Evolutionary conservation across 1,140 invertebrate species (phyloP).

Genomic region (Forficula auricularia): DNA sequence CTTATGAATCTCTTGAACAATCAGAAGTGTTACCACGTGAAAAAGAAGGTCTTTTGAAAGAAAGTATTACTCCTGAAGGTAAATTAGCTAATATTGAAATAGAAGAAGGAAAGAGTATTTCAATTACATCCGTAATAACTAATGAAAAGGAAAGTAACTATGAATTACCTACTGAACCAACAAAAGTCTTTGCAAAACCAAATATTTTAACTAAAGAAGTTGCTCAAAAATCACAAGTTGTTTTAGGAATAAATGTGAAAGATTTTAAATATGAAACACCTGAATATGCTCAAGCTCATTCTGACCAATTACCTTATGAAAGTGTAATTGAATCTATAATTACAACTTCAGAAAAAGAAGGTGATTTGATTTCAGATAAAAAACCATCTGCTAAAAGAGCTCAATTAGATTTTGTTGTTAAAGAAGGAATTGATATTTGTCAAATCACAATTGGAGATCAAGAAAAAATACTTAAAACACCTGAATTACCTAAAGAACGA

Average conservation of each 20-base stretch:
- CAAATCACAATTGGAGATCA: constrained; percentile 31
- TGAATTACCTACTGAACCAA: constrained; percentile 1
- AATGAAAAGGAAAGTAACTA: constrained; percentile 5
- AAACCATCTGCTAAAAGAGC: constrained; percentile 26
- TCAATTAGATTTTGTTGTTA: constrained; percentile 26
- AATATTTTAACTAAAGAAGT: constrained; percentile 9
- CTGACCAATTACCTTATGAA: constrained; percentile 19
- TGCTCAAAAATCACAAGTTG: constrained; percentile 9
- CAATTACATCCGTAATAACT: constrained; percentile 1
- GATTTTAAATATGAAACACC: constrained; percentile 15
- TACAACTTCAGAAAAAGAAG: constrained; percentile 31
- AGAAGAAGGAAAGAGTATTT: constrained; percentile 9
- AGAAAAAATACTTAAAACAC: constrained; percentile 21
- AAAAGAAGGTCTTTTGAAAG: constrained; percentile 10
- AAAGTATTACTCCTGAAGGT: constrained; percentile 6
- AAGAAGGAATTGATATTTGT: constrained; percentile 29
- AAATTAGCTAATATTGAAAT: constrained; percentile 7
- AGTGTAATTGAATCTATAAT: constrained; percentile 17
- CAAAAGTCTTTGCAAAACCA: constrained; percentile 1
- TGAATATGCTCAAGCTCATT: constrained; percentile 12
- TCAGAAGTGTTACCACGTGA: constrained; percentile 3
- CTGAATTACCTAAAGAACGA: constrained; percentile 17
- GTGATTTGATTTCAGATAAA: constrained; percentile 22
- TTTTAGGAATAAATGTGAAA: constrained; percentile 9
- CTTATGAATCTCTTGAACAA: constrained; percentile 3